Evolutionary conservation across 2,113 vertebrate genomes (phyloP), one percentile per base, ranked within the genome.

Genomic region (Xiphias gladius): DNA sequence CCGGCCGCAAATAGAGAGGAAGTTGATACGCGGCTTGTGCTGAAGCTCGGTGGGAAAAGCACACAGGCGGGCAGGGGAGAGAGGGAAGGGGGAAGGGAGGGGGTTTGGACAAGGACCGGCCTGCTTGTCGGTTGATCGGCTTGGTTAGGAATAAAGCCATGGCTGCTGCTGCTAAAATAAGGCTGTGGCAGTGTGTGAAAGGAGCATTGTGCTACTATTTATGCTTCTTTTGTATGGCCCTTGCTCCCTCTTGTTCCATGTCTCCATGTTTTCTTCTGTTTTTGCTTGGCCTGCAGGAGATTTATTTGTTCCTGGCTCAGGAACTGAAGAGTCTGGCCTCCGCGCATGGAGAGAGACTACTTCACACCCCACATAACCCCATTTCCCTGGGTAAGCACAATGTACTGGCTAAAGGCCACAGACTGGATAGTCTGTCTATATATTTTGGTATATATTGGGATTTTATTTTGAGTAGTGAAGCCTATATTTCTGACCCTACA

Each of bases 331-430:
- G 90, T 79, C 90, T 99, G 87, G 96, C 97, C 62, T 96, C 96
- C 79, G 90, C 62, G 66, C 95, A 97, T 52, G 96, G 91, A 69
- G 98, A 99, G 91, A 95, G 97, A 87, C 90, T 99, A 65, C 95
- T 99, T 82, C 90, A 97, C 63, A 99, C 97, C 73, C 95, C 97
- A 64, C 97, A 97, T 85, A 99, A 99, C 88, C 97, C 98, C 75
- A 97, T 99, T 91, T 99, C 98, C 54, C 94, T 99, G 92, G 98
- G 98, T 99, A 94, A 92, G 92, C 71, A 73, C 69, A 13, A 12
- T 52, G 59, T 32, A 9, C 79, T 66, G 63, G 52, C 67, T 69
- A 0, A 0, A 67, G 11, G 39, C 37, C 6, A 35, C 0, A 28
- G 9, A 20, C 61, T 69, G 39, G 32, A 6, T 7, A 2, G 17